Evolutionary conservation across 2,888 invertebrate species (phyloP), one percentile per base, ranked within the genome.

Genomic region (Eustalomyia histrio): DNA sequence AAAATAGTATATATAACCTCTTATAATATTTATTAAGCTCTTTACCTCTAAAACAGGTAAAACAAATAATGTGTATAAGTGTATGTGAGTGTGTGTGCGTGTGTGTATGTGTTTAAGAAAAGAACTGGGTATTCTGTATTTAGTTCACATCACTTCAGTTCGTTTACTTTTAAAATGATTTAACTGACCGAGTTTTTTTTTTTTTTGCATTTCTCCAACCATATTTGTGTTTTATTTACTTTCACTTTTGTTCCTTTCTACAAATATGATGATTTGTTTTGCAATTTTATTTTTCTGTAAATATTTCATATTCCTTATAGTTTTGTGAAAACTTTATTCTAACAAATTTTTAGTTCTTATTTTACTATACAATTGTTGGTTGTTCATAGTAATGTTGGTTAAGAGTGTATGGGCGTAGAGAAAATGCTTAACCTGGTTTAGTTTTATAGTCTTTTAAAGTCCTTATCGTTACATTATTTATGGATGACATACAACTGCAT

Each of bases 341-440:
- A 43, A 18, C 43, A 6, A n/a, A n/a, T 47, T 47, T 47, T 47
- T n/a, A n/a, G 14, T n/a, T 43, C 14, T 35, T 8, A 10, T 35
- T 14, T 39, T 39, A 35, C 35, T 43, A 9, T 12, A 47, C n/a
- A 47, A 47, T 47, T 47, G 43, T n/a, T 14, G 43, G 43, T 39
- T 39, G 3, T 39, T 2, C 43, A 47, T 14, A 47, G 43, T 47
- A 29, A 33, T 21, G 29, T 39, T 39, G 12, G 39, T 39, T 39
- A 39, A 29, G 21, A 24, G 24, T 65, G 65, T 6, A n/a, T 55
- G 65, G 72, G 64, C 53, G 60, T 78, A 50, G 65, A 53, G 47
- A 21, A 69, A 80, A 68, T 58, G 53, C 76, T 80, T 80, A 76
- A 80, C 80, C 80, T 80, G 80, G 80, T 80, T 80, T 80, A 76